A percentile compares a stretch with the other conserved stretches of the same genome.
phyloP scores from a whole-genome alignment of 2,888 invertebrate genomes.

The Maniola hyperantus region DNA sequence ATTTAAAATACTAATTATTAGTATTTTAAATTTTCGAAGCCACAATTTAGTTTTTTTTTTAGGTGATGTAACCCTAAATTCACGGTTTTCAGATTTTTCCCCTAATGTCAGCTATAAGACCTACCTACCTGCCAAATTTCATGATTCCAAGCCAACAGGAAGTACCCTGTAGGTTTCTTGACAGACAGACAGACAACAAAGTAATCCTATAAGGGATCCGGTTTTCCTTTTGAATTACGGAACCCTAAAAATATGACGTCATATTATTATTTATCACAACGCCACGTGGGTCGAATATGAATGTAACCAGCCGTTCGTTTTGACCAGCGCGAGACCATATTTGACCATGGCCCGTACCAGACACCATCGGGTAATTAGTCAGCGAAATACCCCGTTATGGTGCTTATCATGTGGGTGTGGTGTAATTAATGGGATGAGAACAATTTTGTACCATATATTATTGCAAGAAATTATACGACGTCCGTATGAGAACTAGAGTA shows the following conservation, averaged over 20 bases:
- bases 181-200: too few relatives aligned
- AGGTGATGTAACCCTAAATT: too few relatives aligned
- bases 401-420: conserved; percentile 5
- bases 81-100: too few relatives aligned
- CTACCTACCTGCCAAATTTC: too few relatives aligned
- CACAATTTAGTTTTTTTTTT: too few relatives aligned
- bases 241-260: conserved; percentile 10
- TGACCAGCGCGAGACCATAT: conserved; percentile 29
- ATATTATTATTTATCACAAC: conserved; percentile 19
- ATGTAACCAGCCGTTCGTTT: conserved; percentile 20
- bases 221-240: too few relatives aligned
- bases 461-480: not conserved
- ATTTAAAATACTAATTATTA: too few relatives aligned
- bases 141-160: too few relatives aligned
- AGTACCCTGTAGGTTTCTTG: too few relatives aligned
- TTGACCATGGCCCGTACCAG: conserved; percentile 11
- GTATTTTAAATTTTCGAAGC: too few relatives aligned
- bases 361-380: conserved; percentile 30
- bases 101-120: too few relatives aligned
- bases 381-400: conserved; percentile 15
- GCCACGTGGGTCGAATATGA: conserved; percentile 25
- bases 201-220: too few relatives aligned
- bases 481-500: not conserved
- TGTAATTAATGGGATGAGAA: conserved; percentile 5
- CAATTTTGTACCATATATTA: not conserved